A percentile compares a stretch with the other conserved stretches of the same genome.
These are phyloP conservation scores for Trochalopteron elliotii DNA, from an alignment of 2,113 vertebrate genomes.

Conservation along the genomic window DNA sequence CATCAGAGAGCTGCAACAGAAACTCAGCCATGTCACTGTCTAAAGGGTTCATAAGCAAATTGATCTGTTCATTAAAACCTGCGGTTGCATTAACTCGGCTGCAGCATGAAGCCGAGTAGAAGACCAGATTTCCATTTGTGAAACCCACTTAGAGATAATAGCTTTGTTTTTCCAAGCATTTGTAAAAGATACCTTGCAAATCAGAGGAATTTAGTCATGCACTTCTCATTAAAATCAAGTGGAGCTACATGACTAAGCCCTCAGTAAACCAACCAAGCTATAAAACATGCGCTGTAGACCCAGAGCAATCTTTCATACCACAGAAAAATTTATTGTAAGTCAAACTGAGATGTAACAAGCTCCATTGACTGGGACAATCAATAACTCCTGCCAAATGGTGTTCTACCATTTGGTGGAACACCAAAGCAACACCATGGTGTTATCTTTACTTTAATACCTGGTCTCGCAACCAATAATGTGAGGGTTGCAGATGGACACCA, in stretches of 20 bases:
- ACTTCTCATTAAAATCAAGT: slow-evolving; percentile 24
- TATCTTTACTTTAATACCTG: not conserved
- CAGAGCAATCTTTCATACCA: not conserved
- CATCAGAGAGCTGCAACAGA: not conserved
- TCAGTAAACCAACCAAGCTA: not conserved
- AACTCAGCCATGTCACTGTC: not conserved
- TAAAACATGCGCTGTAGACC: not conserved
- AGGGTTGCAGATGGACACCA: not conserved
- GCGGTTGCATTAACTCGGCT: not conserved
- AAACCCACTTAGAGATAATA: slow-evolving; percentile 31
- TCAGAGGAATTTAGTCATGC: not conserved
- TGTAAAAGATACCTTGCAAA: slow-evolving; percentile 20
- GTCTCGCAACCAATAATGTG: not conserved
- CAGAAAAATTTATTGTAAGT: not conserved
- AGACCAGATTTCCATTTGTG: not conserved
- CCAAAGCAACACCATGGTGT: not conserved
- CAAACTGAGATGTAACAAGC: not conserved
- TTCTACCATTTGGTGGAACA: not conserved
- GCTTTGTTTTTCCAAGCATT: slow-evolving; percentile 43
- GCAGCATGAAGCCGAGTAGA: not conserved
- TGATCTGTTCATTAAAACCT: not conserved
- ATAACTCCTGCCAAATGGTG: not conserved
- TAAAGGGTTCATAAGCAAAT: not conserved
- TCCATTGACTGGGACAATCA: not conserved
- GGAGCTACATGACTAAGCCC: slow-evolving; percentile 69